Evolutionary conservation across 1,140 invertebrate species (phyloP), one percentile per base, ranked within the genome.

Genomic region (Drosophila quadrilineata): DNA sequence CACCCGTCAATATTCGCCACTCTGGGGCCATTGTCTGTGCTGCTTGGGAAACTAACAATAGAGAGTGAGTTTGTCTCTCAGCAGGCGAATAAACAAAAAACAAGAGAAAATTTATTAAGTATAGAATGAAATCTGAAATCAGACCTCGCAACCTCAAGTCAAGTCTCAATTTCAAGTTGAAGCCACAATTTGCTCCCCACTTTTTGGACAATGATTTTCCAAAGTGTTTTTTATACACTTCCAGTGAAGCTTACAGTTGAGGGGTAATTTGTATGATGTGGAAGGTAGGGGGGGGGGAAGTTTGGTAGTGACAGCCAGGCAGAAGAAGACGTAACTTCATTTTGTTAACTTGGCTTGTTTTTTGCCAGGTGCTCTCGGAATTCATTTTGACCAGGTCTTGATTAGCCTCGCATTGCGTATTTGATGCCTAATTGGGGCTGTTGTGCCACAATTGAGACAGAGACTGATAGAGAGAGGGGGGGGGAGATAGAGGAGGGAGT

Each of bases 181-280:
- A 48, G 48, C 58, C 35, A 46, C 63, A 75, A 79, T 67, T 75
- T 79, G 71, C 48, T 79, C 19, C 38, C 29, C 50, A 54, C 31
- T 65, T 40, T 77, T 53, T 60, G 60, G 65, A 80, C 77, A 66
- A 71, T 82, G 72, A 75, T 75, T 80, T 80, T 56, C 24, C 31
- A 59, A 66, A 75, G 57, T 66, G 65, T 28, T 52, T 66, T 71
- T 59, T 21, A 33, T 31, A n/a, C n/a, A n/a, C n/a, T n/a, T n/a
- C n/a, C n/a, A n/a, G n/a, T n/a, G n/a, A n/a, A n/a, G n/a, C n/a
- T n/a, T n/a, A n/a, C n/a, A n/a, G n/a, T n/a, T n/a, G n/a, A n/a
- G n/a, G n/a, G n/a, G n/a, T n/a, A n/a, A n/a, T n/a, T n/a, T n/a
- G n/a, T 17, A 4, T 16, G 22, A 2, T 4, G n/a, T 2, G 41